Base-by-base conservation (phyloP, 92 coral and sea anemone genomes). In the Nematostella vectensis region DNA sequence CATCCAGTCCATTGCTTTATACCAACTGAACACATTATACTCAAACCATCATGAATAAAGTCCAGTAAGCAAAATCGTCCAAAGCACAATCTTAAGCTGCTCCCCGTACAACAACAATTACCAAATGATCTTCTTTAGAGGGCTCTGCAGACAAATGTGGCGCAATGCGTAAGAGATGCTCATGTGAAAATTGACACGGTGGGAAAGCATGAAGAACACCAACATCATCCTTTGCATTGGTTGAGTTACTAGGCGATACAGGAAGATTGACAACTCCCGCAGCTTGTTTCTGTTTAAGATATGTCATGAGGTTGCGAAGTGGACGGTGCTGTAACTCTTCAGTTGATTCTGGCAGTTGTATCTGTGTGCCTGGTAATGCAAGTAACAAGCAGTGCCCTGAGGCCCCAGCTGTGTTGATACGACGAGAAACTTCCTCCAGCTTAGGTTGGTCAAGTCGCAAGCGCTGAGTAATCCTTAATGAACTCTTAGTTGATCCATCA, bases 181-280 rank as follows among this genome's bases (percentile, higher is more conserved):
- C 99, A 79, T 93, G 99, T 23, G 99, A 93, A 74, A 86, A 93
- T 70, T 93, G 99, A 59, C 99, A 93, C 4, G 99, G 99, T 15
- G 99, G 99, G 72, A 93, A 93, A 50, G 99, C 99, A 82, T 93
- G 99, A 57, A 93, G 83, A 47, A 93, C 99, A 40, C 99, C 99
- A 43, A 77, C 67, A 48, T 93, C 99, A 65, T 93, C 99, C 55
- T 59, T 79, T 57, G 75, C 65, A 62, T 67, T 66, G 9, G 85
- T 72, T 37, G 88, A 80, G 50, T 75, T 80, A 36, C 80, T 61
- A 52, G 83, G 86, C 25, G 73, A 59, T 27, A 77, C 78, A 70
- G 95, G 89, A 56, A 93, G 83, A 57, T 93, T 93, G 16, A 93
- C 95, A 64, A 93, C 99, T 49, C 96, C 99, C 58, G 99, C 99